Conservation (phyloP, 1,140 invertebrate species). For the Neodiprion pinetum region DNA sequence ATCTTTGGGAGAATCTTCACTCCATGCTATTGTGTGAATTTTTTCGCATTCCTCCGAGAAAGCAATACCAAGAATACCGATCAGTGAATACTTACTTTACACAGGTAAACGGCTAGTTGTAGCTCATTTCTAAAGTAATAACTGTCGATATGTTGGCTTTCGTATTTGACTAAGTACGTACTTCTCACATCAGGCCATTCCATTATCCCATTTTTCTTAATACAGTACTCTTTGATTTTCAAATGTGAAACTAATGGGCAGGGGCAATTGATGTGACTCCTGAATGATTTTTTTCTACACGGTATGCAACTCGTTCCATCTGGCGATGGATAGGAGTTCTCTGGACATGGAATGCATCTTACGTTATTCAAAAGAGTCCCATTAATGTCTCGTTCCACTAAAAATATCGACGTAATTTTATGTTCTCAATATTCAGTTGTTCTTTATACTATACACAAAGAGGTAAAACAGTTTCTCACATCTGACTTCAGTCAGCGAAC, state of each 20-base stretch:
- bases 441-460: slow-evolving; percentile 20
- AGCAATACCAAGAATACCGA: slow-evolving; percentile 7
- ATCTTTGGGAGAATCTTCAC: no score
- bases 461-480: slow-evolving; percentile 37
- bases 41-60: slow-evolving; percentile 15
- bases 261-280: slow-evolving; percentile 39
- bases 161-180: slow-evolving; percentile 54
- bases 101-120: slow-evolving; percentile 58
- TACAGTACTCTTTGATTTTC: slow-evolving; percentile 54
- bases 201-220: slow-evolving; percentile 42
- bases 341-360: slow-evolving; percentile 58
- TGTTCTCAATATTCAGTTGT: slow-evolving; percentile 10
- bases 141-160: slow-evolving; percentile 54
- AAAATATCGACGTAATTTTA: slow-evolving; percentile 14
- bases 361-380: slow-evolving; percentile 49
- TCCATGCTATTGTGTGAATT: background rate
- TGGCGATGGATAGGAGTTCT: slow-evolving; percentile 54
- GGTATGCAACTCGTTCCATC: slow-evolving; percentile 54
- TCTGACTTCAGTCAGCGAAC: slow-evolving; percentile 49
- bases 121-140: slow-evolving; percentile 62
- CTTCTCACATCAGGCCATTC: slow-evolving; percentile 48
- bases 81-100: slow-evolving; percentile 56
- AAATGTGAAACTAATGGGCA: slow-evolving; percentile 42
- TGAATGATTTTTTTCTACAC: slow-evolving; percentile 45
- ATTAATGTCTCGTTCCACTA: slow-evolving; percentile 58